Evolutionary conservation across 2,888 invertebrate genomes (phyloP), one percentile per base, ranked within the genome.

Genomic region (Cacoxenus indagator): DNA sequence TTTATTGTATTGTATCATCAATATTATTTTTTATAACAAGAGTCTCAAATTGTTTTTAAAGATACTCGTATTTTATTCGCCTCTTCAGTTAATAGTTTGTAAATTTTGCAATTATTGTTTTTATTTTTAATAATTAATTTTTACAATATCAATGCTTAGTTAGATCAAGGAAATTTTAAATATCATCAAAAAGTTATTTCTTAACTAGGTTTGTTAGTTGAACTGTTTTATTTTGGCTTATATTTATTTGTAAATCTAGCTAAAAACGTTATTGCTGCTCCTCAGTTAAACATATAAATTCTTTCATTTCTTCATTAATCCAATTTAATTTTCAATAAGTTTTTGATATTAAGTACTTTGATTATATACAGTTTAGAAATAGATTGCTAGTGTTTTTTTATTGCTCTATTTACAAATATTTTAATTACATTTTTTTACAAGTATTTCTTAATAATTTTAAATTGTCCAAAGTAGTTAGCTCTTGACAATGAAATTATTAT

Each of bases 11-110:
- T n/a, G n/a, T n/a, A n/a, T n/a, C n/a, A n/a, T n/a, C n/a, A n/a
- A n/a, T 37, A 37, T 67, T 72, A 74, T 78, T 77, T 84, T 81
- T 70, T 84, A 79, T 85, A 84, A 84, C 84, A 85, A 85, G 85
- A 85, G 84, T 84, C 76, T 83, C 75, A 84, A 77, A 74, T 62
- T 83, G 83, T 84, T 79, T 83, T 84, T 78, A 83, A 81, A 81
- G 82, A 79, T 77, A 77, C 73, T 75, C 67, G 17, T 69, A 46
- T 66, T 73, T 70, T 65, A 46, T 73, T 74, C 62, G 29, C 67
- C 72, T 82, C 75, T 71, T 75, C 66, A 70, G 65, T 72, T 73
- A 67, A 69, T 69, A 74, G 70, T 77, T 59, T 59, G 59, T 67
- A 37, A 67, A 45, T 59, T 67, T 76, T 81, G 78, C 81, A 79